Conservation (phyloP, 2,888 invertebrate species). For the Eilema depressum region DNA sequence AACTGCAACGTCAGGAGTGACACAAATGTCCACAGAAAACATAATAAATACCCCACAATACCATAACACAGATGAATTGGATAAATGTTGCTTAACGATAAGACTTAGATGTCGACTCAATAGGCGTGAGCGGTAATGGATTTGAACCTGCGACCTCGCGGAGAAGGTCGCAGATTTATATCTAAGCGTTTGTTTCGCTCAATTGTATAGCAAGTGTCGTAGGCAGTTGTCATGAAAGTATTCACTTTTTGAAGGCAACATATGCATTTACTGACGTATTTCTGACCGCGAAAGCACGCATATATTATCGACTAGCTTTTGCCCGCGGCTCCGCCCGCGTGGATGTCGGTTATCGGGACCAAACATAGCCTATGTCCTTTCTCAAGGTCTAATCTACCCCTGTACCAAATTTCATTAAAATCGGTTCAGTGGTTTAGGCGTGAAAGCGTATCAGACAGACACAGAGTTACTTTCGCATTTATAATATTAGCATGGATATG, state of each 20-base stretch:
- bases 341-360: too few species aligned
- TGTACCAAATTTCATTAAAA: too few species aligned
- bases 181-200: constrained; percentile 23
- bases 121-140: constrained; percentile 44
- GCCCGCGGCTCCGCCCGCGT: too few species aligned
- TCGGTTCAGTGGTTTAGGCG: too few species aligned
- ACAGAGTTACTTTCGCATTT: too few species aligned
- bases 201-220: constrained; percentile 7
- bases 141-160: constrained; percentile 48
- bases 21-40: too few species aligned
- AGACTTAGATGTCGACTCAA: constrained; percentile 25
- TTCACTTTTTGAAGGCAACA: not conserved
- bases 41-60: not conserved
- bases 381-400: too few species aligned
- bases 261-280: not conserved
- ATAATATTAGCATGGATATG: too few species aligned
- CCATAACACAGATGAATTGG: constrained; percentile 24
- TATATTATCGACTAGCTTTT: too few species aligned
- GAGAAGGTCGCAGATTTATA: constrained; percentile 41
- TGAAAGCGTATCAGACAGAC: too few species aligned
- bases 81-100: constrained; percentile 34
- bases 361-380: too few species aligned
- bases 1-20: not conserved
- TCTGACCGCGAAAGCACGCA: not conserved
- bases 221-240: constrained; percentile 12